A percentile compares a stretch with the other conserved stretches of the same genome.
Conservation (phyloP, 2,888 invertebrate species). For the Tinea pellionella region DNA sequence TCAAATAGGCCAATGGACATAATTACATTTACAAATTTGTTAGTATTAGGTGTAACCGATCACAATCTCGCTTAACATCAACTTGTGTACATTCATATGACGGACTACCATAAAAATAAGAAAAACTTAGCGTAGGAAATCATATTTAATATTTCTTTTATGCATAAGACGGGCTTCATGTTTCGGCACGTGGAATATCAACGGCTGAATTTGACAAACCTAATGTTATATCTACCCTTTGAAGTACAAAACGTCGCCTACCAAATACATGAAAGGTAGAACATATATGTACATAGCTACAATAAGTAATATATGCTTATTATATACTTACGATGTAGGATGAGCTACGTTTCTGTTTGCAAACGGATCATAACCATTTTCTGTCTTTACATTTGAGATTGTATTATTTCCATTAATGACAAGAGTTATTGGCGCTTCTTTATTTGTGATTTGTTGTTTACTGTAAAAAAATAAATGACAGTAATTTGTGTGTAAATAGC, state of each 20-base stretch:
- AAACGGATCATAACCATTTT: conserved; percentile 72
- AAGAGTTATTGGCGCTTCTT: conserved; percentile 35
- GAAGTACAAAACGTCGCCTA: conserved; percentile 11
- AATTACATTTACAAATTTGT: too few species aligned
- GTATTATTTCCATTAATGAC: conserved; percentile 35
- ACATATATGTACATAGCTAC: background rate
- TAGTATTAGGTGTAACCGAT: too few species aligned
- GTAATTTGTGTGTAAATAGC: too few species aligned
- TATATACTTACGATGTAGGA: conserved; percentile 73
- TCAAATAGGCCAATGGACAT: too few species aligned
- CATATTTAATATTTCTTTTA: too few species aligned
- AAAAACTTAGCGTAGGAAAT: too few species aligned
- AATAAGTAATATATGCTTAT: background rate
- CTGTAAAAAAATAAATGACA: background rate
- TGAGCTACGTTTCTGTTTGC: conserved; percentile 74
- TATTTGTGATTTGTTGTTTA: conserved; percentile 16
- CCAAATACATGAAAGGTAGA: background rate
- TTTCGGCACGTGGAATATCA: background rate
- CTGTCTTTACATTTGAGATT: conserved; percentile 30
- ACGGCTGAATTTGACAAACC: background rate
- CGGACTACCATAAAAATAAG: too few species aligned
- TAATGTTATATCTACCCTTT: background rate
- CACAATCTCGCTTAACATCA: too few species aligned
- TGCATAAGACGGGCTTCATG: background rate
- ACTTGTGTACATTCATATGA: too few species aligned